phyloP scores from a whole-genome alignment of 2,888 invertebrate genomes.

The Ctena decussata region DNA sequence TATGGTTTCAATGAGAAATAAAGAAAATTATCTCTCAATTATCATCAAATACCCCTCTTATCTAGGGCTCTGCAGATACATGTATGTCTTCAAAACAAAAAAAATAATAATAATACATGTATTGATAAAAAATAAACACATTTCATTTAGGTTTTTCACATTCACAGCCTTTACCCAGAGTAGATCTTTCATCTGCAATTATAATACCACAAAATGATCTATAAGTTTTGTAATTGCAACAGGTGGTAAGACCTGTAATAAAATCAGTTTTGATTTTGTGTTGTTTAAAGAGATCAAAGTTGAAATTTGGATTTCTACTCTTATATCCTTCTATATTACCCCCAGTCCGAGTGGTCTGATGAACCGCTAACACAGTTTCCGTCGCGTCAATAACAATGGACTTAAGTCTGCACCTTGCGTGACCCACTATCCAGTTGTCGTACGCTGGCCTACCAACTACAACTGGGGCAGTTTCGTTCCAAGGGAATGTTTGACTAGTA shows the following conservation, averaged over 20 bases:
- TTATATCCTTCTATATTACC: slow-evolving; percentile 65
- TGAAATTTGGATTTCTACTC: slow-evolving; percentile 46
- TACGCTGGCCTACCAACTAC: slow-evolving; percentile 67
- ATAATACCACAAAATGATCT: slow-evolving; percentile 50
- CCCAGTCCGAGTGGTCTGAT: slow-evolving; percentile 67
- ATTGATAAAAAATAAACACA: no score
- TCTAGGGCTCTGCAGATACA: no score
- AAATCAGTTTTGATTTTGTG: slow-evolving; percentile 54
- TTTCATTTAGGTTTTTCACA: no score
- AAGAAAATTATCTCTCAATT: no score
- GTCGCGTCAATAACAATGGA: slow-evolving; percentile 65
- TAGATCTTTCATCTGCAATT: slow-evolving; percentile 19
- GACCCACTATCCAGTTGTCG: slow-evolving; percentile 67
- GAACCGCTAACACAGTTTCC: slow-evolving; percentile 57
- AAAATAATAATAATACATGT: no score
- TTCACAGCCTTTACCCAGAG: slow-evolving; percentile 29
- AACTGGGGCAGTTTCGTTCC: slow-evolving; percentile 56
- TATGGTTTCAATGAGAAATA: no score
- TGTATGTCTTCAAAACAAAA: no score
- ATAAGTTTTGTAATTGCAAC: slow-evolving; percentile 41
- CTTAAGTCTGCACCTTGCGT: slow-evolving; percentile 61
- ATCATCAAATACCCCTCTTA: no score
- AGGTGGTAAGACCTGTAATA: slow-evolving; percentile 57
- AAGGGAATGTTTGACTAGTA: slow-evolving; percentile 58
- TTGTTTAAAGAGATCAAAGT: slow-evolving; percentile 54